These are phyloP conservation scores for Clepsis dumicolana DNA, from an alignment of 2,888 invertebrate species.

Conservation along the genomic window DNA sequence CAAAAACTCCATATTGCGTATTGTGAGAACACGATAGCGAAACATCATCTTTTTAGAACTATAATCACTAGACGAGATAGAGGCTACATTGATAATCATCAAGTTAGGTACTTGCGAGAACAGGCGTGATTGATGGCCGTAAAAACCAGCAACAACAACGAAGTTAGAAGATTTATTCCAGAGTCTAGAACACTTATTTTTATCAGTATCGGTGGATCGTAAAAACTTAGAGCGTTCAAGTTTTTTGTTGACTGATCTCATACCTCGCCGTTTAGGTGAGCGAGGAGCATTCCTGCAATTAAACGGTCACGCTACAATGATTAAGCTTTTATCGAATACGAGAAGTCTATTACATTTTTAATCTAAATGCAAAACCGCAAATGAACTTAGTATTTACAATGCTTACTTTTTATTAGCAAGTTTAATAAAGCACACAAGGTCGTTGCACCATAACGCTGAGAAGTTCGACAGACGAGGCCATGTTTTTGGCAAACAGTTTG, in stretches of 20 bases:
- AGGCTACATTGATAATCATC: slow-evolving; percentile 31
- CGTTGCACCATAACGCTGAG: slow-evolving; percentile 43
- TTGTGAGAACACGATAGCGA: slow-evolving; percentile 34
- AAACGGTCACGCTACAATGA: slow-evolving; percentile 24
- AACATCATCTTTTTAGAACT: slow-evolving; percentile 5
- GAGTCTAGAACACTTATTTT: slow-evolving; percentile 11
- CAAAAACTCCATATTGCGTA: slow-evolving; percentile 37
- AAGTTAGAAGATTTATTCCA: slow-evolving; percentile 29
- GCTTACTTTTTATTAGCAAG: slow-evolving; percentile 8
- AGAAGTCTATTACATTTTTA: slow-evolving; percentile 1
- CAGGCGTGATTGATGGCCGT: slow-evolving; percentile 27
- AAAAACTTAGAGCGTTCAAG: slow-evolving; percentile 31
- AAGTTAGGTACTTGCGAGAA: slow-evolving; percentile 17
- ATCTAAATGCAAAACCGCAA: neutral
- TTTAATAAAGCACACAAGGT: slow-evolving; percentile 43
- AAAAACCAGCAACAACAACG: slow-evolving; percentile 30
- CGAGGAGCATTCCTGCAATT: slow-evolving; percentile 19
- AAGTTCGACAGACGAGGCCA: slow-evolving; percentile 46
- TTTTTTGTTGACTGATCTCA: slow-evolving; percentile 31
- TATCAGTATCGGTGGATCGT: slow-evolving; percentile 10
- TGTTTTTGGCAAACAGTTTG: slow-evolving; percentile 41
- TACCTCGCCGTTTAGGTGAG: slow-evolving; percentile 15
- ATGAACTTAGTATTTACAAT: slow-evolving; percentile 7
- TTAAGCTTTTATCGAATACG: slow-evolving; percentile 17
- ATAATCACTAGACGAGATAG: slow-evolving; percentile 20